A percentile compares a stretch with the other conserved stretches of the same genome.
Conservation (phyloP, 2,888 invertebrate species). For the Agrotis segetum region DNA sequence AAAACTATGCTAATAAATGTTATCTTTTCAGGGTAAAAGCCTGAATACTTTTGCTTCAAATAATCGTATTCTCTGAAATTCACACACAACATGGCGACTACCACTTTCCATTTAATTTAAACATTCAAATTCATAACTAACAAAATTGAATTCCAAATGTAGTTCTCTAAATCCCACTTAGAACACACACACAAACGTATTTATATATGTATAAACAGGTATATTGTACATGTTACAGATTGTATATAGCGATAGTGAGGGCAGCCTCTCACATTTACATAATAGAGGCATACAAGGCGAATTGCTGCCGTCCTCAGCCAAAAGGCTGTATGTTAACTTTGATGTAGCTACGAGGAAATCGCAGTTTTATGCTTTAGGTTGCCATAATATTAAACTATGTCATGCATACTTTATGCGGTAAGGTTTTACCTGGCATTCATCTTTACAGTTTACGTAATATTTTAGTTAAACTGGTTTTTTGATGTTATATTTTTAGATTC, state of each 20-base stretch:
- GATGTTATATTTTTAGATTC: too few relatives aligned
- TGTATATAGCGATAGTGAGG: constrained; percentile 50
- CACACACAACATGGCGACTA: neutral
- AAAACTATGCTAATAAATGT: neutral
- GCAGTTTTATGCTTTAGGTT: constrained; percentile 38
- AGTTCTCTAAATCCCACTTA: constrained; percentile 26
- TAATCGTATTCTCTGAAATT: neutral
- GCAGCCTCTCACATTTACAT: constrained; percentile 58
- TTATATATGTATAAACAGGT: constrained; percentile 29
- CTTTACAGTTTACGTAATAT: constrained; percentile 3
- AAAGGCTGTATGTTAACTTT: constrained; percentile 46
- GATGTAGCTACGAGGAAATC: constrained; percentile 42
- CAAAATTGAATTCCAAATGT: constrained; percentile 47
- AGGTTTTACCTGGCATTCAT: constrained; percentile 16
- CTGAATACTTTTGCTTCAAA: neutral
- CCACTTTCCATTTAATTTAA: constrained; percentile 24
- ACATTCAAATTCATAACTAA: constrained; percentile 45
- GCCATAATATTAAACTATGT: constrained; percentile 29
- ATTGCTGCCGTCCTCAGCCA: constrained; percentile 39
- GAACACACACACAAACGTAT: neutral
- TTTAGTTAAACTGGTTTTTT: neutral
- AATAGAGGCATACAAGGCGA: constrained; percentile 55
- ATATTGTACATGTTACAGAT: constrained; percentile 44
- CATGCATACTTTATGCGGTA: constrained; percentile 45
- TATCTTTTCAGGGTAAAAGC: too few relatives aligned